Base-by-base conservation (phyloP, 2,113 vertebrate species). In the Dromiciops gliroides region DNA sequence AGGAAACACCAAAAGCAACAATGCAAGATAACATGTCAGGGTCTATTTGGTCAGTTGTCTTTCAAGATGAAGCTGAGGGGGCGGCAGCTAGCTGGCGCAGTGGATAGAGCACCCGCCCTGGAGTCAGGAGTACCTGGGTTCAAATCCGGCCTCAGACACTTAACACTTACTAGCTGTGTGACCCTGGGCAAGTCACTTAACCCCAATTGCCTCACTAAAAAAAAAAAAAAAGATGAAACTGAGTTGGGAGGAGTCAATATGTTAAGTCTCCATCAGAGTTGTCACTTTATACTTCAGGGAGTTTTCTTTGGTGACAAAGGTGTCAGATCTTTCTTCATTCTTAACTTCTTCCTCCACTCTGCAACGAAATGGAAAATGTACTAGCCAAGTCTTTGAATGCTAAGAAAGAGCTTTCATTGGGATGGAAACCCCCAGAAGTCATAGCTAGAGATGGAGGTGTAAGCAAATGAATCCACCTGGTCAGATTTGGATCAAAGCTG, bases 41-140 rank as follows among this genome's bases (percentile, higher is more conserved):
- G 91, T 92, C 28, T 53, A 94, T 50, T 96, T 83, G 37, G 12
- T 96, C 89, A 60, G 11, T 50, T 75, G 67, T 1, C 37, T 95
- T 94, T 95, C 52, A 91, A 95, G 50, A 93, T 90, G 90, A 83
- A 95, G 49, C 83, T 92, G 51, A 96, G 89, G n/a, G n/a, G n/a
- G n/a, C n/a, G n/a, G n/a, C n/a, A n/a, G n/a, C n/a, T n/a, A n/a
- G n/a, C n/a, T n/a, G n/a, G n/a, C n/a, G n/a, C n/a, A n/a, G n/a
- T n/a, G n/a, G n/a, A n/a, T n/a, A n/a, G n/a, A n/a, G n/a, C n/a
- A n/a, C n/a, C n/a, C n/a, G n/a, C n/a, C n/a, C n/a, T n/a, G n/a
- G n/a, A n/a, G n/a, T n/a, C n/a, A n/a, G n/a, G n/a, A n/a, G n/a
- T n/a, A n/a, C n/a, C n/a, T n/a, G n/a, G n/a, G n/a, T n/a, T n/a